Evolutionary conservation across 1,140 invertebrate species (phyloP).

Genomic region (Zaprionus ghesquierei): DNA sequence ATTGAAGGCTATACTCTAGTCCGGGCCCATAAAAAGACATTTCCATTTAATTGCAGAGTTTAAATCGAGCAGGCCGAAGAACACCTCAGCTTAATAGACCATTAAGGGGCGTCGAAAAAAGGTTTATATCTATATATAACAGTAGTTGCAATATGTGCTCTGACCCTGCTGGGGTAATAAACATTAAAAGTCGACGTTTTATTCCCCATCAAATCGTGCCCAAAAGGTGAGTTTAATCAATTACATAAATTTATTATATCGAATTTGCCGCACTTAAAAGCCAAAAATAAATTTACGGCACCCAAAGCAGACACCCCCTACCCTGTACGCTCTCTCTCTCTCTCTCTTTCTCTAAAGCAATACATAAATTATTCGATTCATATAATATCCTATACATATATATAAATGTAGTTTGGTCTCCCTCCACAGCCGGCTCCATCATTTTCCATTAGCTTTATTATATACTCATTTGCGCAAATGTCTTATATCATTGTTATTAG

Average conservation of each 20-base stretch:
- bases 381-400: conserved; percentile 6
- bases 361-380: conserved; percentile 28
- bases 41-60: conserved; percentile 71
- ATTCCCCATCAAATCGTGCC: conserved; percentile 52
- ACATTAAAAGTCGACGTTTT: conserved; percentile 52
- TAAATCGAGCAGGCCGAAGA: conserved; percentile 55
- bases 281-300: not conserved
- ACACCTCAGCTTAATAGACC: conserved; percentile 67
- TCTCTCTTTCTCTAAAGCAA: conserved; percentile 4
- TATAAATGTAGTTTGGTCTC: conserved; percentile 7
- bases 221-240: conserved; percentile 63
- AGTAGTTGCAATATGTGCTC: conserved; percentile 57
- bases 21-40: conserved; percentile 42
- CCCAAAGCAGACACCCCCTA: not conserved
- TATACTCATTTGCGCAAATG: conserved; percentile 75
- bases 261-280: conserved; percentile 18
- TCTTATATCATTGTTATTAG: conserved; percentile 79
- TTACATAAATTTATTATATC: conserved; percentile 34
- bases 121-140: too few species aligned
- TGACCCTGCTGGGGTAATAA: conserved; percentile 48
- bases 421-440: conserved; percentile 29
- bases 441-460: conserved; percentile 80
- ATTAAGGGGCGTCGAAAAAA: conserved; percentile 49
- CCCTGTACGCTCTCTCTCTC: not conserved
- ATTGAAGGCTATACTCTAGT: conserved; percentile 44